phyloP scores from a whole-genome alignment of 2,113 vertebrate species.

The Peromyscus californicus region DNA sequence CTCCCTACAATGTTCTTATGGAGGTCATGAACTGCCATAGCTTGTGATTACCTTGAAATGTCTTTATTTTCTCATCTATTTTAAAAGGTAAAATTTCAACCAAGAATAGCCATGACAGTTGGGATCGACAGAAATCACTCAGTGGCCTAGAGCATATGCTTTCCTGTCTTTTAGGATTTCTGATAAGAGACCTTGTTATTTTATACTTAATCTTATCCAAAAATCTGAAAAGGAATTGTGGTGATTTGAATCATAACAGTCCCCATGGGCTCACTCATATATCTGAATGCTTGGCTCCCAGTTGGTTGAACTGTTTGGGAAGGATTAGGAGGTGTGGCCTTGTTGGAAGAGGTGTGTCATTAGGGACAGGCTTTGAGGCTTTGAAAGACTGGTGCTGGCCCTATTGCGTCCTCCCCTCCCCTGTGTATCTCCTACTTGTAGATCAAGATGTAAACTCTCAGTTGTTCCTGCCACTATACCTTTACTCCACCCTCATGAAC shows the following conservation, averaged over 20 bases:
- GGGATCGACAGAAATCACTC: not conserved
- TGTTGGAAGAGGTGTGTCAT: not conserved
- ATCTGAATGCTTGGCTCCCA: not conserved
- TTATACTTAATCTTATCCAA: not conserved
- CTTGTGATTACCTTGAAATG: not conserved
- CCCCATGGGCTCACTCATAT: not conserved
- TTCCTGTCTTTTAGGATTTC: not conserved
- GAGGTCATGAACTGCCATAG: not conserved
- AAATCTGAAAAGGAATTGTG: not conserved
- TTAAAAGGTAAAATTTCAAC: not conserved
- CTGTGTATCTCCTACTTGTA: not conserved
- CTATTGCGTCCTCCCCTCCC: not conserved
- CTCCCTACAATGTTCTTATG: not conserved
- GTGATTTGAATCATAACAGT: not conserved
- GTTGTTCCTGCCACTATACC: not conserved
- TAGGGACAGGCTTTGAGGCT: not conserved
- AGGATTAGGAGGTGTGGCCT: not conserved
- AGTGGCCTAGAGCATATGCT: not conserved
- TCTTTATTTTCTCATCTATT: not conserved
- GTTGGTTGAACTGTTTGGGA: not conserved
- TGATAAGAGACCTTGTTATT: not conserved
- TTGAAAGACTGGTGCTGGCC: not conserved
- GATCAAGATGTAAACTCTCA: not conserved
- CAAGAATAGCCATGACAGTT: not conserved
- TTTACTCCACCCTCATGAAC: not conserved